Percentiles rank a stretch among this genome's conserved stretches.
phyloP scores from a whole-genome alignment of 92 coral and sea anemone genomes.

The Galaxea fascicularis region DNA sequence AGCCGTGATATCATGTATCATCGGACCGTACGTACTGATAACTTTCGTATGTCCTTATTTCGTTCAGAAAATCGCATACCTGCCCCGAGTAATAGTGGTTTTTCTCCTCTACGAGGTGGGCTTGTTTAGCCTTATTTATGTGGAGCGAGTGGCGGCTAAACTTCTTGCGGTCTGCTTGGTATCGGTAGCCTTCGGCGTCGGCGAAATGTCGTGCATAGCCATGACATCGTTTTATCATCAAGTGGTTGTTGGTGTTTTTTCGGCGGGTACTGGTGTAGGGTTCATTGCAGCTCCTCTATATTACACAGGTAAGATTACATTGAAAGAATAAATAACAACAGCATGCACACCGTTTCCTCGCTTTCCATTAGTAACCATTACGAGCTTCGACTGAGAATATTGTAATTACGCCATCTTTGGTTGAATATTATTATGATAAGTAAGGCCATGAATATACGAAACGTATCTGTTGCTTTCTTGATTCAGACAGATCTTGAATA shows the following conservation, averaged over 20 bases:
- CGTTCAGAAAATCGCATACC: constrained; percentile 58
- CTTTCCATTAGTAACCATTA: no score
- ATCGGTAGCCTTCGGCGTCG: constrained; percentile 64
- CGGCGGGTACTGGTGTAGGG: constrained; percentile 71
- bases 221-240: constrained; percentile 61
- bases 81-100: constrained; percentile 48
- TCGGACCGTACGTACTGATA: constrained; percentile 60
- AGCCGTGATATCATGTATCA: constrained; percentile 51
- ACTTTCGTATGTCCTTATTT: constrained; percentile 56
- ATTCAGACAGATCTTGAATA: no score
- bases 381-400: no score
- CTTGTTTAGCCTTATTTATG: constrained; percentile 44
- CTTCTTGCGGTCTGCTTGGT: constrained; percentile 56
- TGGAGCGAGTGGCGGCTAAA: constrained; percentile 40
- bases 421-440: no score
- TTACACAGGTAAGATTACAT: constrained; percentile 51
- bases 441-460: no score
- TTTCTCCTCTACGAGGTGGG: constrained; percentile 55
- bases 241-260: constrained; percentile 50
- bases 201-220: constrained; percentile 66
- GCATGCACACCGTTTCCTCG: no score
- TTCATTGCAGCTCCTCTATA: constrained; percentile 61
- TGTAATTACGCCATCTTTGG: no score
- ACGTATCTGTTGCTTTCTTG: no score
- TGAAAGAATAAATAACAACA: no score